Conservation (phyloP, 2,113 vertebrate species). For the Rafetus swinhoei region DNA sequence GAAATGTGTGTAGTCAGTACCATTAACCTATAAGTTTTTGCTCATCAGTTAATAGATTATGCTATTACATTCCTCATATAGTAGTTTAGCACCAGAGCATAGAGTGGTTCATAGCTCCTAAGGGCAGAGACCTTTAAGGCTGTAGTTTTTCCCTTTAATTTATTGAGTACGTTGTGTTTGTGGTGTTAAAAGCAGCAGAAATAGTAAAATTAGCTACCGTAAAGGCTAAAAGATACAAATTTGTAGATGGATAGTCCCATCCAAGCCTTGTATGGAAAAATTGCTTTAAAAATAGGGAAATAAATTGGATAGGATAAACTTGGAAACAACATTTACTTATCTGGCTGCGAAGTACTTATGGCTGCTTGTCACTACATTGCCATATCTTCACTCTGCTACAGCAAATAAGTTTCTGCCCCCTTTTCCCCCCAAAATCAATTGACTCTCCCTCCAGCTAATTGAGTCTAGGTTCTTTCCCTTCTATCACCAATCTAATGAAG, state of each 20-base stretch:
- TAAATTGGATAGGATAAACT: background rate
- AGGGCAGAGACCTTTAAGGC: background rate
- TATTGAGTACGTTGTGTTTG: background rate
- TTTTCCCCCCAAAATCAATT: background rate
- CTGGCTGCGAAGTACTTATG: background rate
- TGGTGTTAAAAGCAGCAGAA: background rate
- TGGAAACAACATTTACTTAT: background rate
- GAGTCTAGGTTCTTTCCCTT: background rate
- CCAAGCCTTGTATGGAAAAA: background rate
- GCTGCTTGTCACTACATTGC: background rate
- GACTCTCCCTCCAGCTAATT: background rate
- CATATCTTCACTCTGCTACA: background rate
- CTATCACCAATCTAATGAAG: background rate
- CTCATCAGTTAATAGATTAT: too few relatives aligned
- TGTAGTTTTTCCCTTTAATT: background rate
- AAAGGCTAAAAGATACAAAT: background rate
- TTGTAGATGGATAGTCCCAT: background rate
- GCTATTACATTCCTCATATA: background rate
- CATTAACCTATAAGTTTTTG: too few relatives aligned
- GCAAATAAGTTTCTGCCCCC: background rate
- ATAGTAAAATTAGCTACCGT: background rate
- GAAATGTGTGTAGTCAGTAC: too few relatives aligned
- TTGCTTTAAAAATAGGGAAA: background rate
- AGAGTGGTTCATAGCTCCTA: accelerated
- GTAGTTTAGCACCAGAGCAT: accelerated